These are phyloP conservation scores for Cryptoprocta ferox DNA, from an alignment of 2,797 vertebrate genomes.

Conservation along the genomic window DNA sequence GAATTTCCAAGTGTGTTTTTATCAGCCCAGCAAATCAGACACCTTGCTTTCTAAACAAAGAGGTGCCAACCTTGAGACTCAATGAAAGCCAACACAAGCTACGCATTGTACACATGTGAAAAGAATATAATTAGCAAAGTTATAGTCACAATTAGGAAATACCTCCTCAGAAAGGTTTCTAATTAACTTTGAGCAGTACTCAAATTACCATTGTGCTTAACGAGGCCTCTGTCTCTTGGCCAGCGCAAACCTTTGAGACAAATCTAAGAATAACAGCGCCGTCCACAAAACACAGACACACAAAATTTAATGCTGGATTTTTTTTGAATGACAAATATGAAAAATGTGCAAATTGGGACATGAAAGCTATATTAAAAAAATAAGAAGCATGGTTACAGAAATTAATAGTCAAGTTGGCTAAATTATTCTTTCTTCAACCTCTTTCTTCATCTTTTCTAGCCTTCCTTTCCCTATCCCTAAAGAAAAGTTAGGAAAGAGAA, in stretches of 20 bases:
- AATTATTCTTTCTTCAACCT: background rate
- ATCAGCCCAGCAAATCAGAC: constrained; percentile 36
- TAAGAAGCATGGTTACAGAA: background rate
- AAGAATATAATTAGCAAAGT: constrained; percentile 63
- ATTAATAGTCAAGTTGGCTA: background rate
- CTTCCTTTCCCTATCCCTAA: background rate
- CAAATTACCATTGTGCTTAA: constrained; percentile 48
- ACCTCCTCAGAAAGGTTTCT: constrained; percentile 56
- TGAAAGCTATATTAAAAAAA: background rate
- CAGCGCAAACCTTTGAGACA: background rate
- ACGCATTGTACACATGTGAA: constrained; percentile 48
- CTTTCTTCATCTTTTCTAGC: background rate
- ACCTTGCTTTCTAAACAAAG: constrained; percentile 60
- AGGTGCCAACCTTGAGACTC: constrained; percentile 50
- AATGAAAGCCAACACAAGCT: constrained; percentile 45
- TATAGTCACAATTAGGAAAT: constrained; percentile 65
- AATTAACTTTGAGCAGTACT: background rate
- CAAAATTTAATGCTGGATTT: background rate
- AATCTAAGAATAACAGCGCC: background rate
- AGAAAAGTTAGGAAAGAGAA: background rate
- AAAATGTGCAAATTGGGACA: background rate
- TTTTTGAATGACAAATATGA: background rate
- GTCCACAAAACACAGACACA: background rate
- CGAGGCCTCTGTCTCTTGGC: background rate
- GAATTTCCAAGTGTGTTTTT: constrained; percentile 35